Conservation (phyloP, 2,888 invertebrate genomes). For the Scaptomyza polygonia region DNA sequence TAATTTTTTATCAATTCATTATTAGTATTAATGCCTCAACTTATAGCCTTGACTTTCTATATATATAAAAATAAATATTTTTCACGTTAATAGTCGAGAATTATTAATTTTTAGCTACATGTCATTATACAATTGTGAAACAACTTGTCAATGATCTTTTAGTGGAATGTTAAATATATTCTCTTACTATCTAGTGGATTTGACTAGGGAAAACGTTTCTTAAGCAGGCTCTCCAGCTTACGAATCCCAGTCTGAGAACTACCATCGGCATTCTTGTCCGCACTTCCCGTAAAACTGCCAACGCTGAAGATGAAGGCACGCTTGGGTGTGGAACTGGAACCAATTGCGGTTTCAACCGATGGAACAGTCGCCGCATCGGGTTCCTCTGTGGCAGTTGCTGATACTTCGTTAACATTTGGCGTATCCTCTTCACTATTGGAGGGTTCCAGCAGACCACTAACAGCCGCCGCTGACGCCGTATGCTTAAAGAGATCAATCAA, state of each 20-base stretch:
- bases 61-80: constrained; percentile 3
- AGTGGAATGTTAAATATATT: constrained; percentile 49
- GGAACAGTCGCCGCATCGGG: constrained; percentile 31
- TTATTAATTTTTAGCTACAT: not conserved
- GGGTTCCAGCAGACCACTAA: constrained; percentile 59
- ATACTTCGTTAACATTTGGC: constrained; percentile 10
- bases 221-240: constrained; percentile 86
- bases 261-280: constrained; percentile 75
- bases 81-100: too few species aligned
- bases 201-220: constrained; percentile 85
- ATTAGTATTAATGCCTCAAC: not conserved
- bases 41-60: not conserved
- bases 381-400: constrained; percentile 19
- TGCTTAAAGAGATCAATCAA: constrained; percentile 87
- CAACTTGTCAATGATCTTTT: not conserved
- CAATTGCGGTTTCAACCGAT: constrained; percentile 35
- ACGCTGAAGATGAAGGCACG: constrained; percentile 82
- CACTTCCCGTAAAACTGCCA: constrained; percentile 80
- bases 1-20: not conserved
- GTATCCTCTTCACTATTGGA: constrained; percentile 48
- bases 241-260: constrained; percentile 83
- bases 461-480: constrained; percentile 78
- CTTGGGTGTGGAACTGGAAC: constrained; percentile 76
- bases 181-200: constrained; percentile 14
- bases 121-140: not conserved